Evolutionary conservation across 2,113 vertebrate species (phyloP).

Genomic region (Sciurus niger): DNA sequence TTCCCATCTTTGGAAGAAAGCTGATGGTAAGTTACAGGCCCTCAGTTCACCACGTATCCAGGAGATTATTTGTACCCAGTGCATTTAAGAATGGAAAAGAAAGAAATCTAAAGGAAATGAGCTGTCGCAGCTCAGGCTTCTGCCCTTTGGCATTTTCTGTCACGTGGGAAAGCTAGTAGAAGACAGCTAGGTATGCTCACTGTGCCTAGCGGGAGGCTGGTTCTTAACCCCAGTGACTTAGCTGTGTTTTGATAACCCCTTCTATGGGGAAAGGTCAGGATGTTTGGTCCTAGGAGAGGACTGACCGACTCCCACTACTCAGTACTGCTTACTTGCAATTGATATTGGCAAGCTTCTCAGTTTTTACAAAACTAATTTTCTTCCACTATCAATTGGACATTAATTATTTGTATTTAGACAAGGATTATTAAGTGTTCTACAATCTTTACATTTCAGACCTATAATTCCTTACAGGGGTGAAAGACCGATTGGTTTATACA

Average conservation of each 20-base stretch:
- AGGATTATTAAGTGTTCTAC: slow-evolving; percentile 15
- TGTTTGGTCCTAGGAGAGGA: background rate
- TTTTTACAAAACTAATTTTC: slow-evolving; percentile 54
- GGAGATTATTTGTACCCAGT: background rate
- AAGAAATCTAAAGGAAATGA: background rate
- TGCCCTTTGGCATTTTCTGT: background rate
- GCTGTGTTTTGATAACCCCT: slow-evolving; percentile 11
- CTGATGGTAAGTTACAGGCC: background rate
- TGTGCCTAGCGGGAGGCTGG: background rate
- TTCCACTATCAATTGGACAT: background rate
- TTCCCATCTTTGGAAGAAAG: background rate
- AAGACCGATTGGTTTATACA: slow-evolving; percentile 32
- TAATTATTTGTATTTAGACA: slow-evolving; percentile 34
- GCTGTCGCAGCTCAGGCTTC: background rate
- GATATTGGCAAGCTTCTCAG: background rate
- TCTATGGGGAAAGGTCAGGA: background rate
- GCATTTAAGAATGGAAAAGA: slow-evolving; percentile 21
- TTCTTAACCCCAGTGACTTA: slow-evolving; percentile 22
- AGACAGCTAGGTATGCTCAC: background rate
- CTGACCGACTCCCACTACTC: background rate
- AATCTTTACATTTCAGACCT: background rate
- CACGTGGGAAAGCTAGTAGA: background rate
- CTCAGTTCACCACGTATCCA: background rate
- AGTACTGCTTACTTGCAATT: background rate
- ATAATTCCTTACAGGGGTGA: slow-evolving; percentile 39